Base-by-base conservation (phyloP, 1,140 invertebrate species). In the Araneus ventricosus region DNA sequence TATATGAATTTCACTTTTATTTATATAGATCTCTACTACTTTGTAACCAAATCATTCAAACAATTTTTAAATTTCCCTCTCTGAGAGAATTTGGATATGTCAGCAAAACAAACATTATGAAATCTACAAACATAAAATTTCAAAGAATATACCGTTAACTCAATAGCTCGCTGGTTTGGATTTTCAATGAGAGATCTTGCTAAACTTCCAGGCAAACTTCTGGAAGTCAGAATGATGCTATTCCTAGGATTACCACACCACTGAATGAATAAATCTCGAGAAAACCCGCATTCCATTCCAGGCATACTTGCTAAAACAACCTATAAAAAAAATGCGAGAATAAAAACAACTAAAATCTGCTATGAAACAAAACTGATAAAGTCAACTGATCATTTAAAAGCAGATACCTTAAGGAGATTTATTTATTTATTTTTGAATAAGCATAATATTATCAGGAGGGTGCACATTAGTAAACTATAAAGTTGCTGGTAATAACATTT, bases 231-330 rank as follows among this genome's bases (percentile, higher is more conserved):
- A 94, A 99, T 98, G 94, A 99, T 98, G 95, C 98, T 98, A 95
- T 99, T 99, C 95, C 98, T 98, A 20, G 98, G 96, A 96, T 99
- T 98, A 1, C 96, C 96, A 94, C 98, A 98, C 99, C 99, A 99
- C 94, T 98, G 97, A 2, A 99, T 96, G 95, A 99, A 99, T 6
- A 99, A 96, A 95, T 99, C 99, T 87, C 99, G 96, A 0, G 99
- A 98, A 96, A 98, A 99, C 0, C 99, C 99, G 95, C 97, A 97
- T 95, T 99, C 99, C 96, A 99, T 97, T 95, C 99, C 99, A 0
- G 99, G 97, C 87, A 97, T 98, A 95, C 98, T 99, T 8, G 99
- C 98, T 63, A 99, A 96, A 7, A 99, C 99, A 41, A 99, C 98
- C 97, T 97, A 91, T 1, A 88, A 52, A 14, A 70, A 45, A 45